A percentile compares a stretch with the other conserved stretches of the same genome.
These are phyloP conservation scores for Andrena trimmerana DNA, from an alignment of 2,888 invertebrate species.

Conservation along the genomic window DNA sequence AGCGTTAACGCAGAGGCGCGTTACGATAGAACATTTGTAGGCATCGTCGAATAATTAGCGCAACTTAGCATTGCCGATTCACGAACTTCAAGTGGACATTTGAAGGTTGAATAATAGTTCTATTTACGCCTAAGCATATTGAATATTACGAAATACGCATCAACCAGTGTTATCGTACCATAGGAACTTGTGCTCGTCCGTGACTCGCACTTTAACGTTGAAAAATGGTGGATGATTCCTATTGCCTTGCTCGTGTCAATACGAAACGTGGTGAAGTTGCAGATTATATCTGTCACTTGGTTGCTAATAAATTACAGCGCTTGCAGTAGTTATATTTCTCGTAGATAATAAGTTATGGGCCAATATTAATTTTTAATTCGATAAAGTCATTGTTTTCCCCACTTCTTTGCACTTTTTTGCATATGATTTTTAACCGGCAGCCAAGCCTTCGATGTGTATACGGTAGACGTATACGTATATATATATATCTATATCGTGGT, in stretches of 20 bases:
- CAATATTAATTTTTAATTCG: neutral
- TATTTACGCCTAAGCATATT: slow-evolving; percentile 32
- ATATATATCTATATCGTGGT: slow-evolving; percentile 1
- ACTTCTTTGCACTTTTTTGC: slow-evolving; percentile 15
- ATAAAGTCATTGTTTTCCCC: slow-evolving; percentile 4
- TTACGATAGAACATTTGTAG: neutral
- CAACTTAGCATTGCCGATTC: slow-evolving; percentile 5
- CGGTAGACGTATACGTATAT: neutral
- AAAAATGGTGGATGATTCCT: slow-evolving; percentile 68
- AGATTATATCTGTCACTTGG: slow-evolving; percentile 47
- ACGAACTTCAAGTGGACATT: slow-evolving; percentile 7
- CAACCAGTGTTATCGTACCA: slow-evolving; percentile 47
- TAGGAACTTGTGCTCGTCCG: slow-evolving; percentile 26
- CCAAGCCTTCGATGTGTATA: slow-evolving; percentile 11
- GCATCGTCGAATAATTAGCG: slow-evolving; percentile 2
- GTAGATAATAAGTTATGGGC: neutral
- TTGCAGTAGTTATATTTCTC: slow-evolving; percentile 1
- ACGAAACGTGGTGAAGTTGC: slow-evolving; percentile 37
- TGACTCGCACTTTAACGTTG: slow-evolving; percentile 53
- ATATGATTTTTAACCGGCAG: slow-evolving; percentile 34
- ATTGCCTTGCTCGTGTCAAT: slow-evolving; percentile 52
- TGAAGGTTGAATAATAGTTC: slow-evolving; percentile 60
- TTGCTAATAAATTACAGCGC: neutral
- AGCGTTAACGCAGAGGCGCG: slow-evolving; percentile 14
- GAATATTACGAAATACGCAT: slow-evolving; percentile 56